Base-by-base conservation (phyloP, 2,888 invertebrate species). In the Xanthia togata region DNA sequence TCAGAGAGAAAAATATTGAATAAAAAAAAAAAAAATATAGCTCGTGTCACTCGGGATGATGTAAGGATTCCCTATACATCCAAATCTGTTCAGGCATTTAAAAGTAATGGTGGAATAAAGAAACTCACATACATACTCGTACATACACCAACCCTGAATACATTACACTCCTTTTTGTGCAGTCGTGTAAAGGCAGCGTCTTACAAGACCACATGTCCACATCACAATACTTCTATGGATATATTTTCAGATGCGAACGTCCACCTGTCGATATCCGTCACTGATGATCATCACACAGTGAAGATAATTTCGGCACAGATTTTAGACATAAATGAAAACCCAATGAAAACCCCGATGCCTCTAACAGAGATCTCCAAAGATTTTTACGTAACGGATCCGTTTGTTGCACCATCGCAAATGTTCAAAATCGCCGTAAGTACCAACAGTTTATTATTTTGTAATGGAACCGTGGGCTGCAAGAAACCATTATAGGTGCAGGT, bases 341-440 rank as follows among this genome's bases (percentile, higher is more conserved):
- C 71, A 20, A 57, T 73, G 0, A 38, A 41, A 3, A 23, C 2
- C 2, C 44, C 81, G 2, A 0, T 88, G 14, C 53, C 63, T 31
- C 62, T 89, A 53, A 88, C 4, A 62, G 4, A 62, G 41, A 38
- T 73, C 11, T 77, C 78, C 1, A 67, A 70, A 38, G 60, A 89
- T 76, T 86, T 88, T 38, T 89, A 88, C 57, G 76, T 81, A 8
- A 88, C 88, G 0, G 4, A 35, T 26, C n/a, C 35, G 11, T 88
- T 88, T 65, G 63, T 60, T 20, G 78, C 84, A 47, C 88, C 89
- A 35, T 79, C 87, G 11, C 12, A 79, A 47, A 84, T 41, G 47
- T 89, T 89, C 44, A 89, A 82, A 89, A 67, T 88, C 31, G 82
- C 74, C 1, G 88, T 89, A 79, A 82, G 88, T 88, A 55, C 8